phyloP scores from a whole-genome alignment of 92 coral and sea anemone genomes.

The Zoanthus sansibaricus region DNA sequence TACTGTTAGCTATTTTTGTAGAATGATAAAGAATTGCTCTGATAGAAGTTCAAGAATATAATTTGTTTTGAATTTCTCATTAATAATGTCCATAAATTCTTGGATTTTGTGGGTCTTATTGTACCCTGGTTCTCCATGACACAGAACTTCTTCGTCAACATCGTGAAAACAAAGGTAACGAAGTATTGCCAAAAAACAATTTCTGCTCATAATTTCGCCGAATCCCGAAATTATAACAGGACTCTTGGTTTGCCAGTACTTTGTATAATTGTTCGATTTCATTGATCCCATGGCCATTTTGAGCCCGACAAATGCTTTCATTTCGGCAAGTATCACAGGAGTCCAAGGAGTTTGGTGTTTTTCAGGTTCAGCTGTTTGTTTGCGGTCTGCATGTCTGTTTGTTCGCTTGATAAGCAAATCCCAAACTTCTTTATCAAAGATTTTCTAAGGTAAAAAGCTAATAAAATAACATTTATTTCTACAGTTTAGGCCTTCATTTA shows the following conservation, averaged over 20 bases:
- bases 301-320: background rate
- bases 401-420: background rate
- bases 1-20: constrained; percentile 19
- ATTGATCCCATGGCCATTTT: constrained; percentile 1
- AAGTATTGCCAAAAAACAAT: constrained; percentile 4
- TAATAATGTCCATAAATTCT: background rate
- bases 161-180: background rate
- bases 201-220: background rate
- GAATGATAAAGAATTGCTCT: constrained; percentile 15
- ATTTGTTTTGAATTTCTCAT: constrained; percentile 1
- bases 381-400: background rate
- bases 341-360: constrained; percentile 10
- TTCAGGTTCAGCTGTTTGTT: constrained; percentile 7
- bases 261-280: constrained; percentile 12
- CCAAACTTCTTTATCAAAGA: background rate
- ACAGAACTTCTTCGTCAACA: constrained; percentile 2
- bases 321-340: background rate
- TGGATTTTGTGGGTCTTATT: constrained; percentile 10
- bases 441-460: constrained; percentile 7
- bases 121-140: constrained; percentile 20
- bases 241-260: background rate
- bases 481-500: constrained; percentile 7
- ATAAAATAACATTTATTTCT: background rate
- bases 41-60: constrained; percentile 5
- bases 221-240: background rate